These are phyloP conservation scores for Trachemys scripta DNA, from an alignment of 2,113 vertebrate species.

Conservation along the genomic window DNA sequence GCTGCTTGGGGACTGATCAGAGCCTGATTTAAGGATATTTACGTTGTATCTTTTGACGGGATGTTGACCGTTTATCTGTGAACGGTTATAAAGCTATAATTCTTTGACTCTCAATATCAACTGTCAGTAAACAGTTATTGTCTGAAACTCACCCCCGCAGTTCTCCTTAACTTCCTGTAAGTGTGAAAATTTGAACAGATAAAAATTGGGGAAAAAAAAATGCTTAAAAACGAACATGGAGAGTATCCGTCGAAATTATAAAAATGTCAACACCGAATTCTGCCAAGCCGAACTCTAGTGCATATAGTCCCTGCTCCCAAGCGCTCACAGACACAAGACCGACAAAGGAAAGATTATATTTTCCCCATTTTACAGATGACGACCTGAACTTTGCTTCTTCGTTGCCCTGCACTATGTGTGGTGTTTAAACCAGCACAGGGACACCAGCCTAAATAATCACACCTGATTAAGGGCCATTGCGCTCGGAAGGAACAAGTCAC, in stretches of 20 bases:
- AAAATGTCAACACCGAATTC: not conserved
- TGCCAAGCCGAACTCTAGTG: not conserved
- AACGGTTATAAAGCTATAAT: not conserved
- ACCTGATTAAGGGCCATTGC: not conserved
- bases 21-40: not conserved
- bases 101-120: not conserved
- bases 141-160: too few relatives aligned
- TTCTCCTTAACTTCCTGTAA: not conserved
- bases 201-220: not conserved
- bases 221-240: not conserved
- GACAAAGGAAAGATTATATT: not conserved
- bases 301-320: not conserved
- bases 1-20: not conserved
- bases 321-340: not conserved
- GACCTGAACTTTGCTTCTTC: not conserved
- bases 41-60: not conserved
- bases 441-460: not conserved
- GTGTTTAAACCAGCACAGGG: not conserved
- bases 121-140: not conserved
- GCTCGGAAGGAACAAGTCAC: not conserved
- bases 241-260: not conserved
- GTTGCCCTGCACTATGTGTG: not conserved
- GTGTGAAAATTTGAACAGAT: not conserved
- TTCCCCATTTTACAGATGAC: not conserved
- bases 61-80: not conserved